A percentile compares a stretch with the other conserved stretches of the same genome.
phyloP scores from a whole-genome alignment of 23 tunicate genomes.

The Ascidia mentula region DNA sequence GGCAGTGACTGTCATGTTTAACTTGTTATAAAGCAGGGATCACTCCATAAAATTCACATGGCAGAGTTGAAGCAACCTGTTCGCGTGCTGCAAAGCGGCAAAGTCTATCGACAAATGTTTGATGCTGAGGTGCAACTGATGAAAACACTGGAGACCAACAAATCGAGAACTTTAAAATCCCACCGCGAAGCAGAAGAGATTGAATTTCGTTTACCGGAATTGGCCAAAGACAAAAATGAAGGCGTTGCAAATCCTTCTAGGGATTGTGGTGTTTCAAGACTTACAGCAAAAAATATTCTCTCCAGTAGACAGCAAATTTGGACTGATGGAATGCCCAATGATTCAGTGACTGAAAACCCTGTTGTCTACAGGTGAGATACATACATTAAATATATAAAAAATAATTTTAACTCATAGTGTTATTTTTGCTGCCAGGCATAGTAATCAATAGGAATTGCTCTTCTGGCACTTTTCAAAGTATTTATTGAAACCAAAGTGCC shows the following conservation, averaged over 20 bases:
- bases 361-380: conserved; percentile 73
- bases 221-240: conserved; percentile 17
- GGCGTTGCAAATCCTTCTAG: neutral
- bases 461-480: no score
- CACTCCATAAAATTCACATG: conserved; percentile 19
- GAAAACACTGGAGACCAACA: conserved; percentile 46
- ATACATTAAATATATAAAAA: no score
- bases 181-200: neutral
- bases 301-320: conserved; percentile 67
- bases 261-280: neutral
- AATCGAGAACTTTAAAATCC: conserved; percentile 10
- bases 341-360: conserved; percentile 86
- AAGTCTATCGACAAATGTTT: conserved; percentile 93
- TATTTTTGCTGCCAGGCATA: no score
- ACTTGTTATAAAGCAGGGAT: neutral
- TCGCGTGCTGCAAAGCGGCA: conserved; percentile 88
- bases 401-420: no score
- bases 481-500: no score
- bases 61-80: conserved; percentile 68
- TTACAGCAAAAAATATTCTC: conserved; percentile 38
- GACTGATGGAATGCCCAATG: conserved; percentile 84
- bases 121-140: conserved; percentile 97
- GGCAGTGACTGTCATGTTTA: no score
- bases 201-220: conserved; percentile 34
- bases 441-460: no score